Evolutionary conservation across 1,140 invertebrate genomes (phyloP).

Genomic region (Brachionus rotundiformis): DNA sequence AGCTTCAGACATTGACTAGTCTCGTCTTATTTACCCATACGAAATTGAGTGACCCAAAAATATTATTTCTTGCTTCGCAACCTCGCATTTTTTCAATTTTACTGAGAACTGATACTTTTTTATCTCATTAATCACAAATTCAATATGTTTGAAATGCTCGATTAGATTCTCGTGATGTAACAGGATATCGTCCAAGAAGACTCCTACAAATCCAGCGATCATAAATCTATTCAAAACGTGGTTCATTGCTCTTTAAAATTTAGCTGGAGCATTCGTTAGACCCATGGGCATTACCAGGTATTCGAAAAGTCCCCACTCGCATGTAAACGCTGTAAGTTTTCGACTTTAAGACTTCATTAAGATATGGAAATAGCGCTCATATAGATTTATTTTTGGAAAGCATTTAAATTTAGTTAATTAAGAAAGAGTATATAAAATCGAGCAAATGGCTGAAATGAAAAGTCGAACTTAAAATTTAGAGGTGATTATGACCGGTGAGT

Average conservation of each 20-base stretch:
- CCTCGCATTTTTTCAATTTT: neutral
- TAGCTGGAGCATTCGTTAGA: constrained; percentile 60
- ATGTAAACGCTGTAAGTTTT: neutral
- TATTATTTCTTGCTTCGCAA: neutral
- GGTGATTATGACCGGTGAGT: no score
- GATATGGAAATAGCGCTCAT: neutral
- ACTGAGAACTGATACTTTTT: neutral
- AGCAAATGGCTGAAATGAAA: no score
- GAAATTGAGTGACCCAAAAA: neutral
- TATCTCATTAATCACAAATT: neutral
- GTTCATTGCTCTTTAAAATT: constrained; percentile 59
- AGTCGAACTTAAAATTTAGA: no score
- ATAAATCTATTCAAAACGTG: constrained; percentile 37
- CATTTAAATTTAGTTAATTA: neutral
- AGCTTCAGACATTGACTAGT: neutral
- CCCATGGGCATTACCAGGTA: constrained; percentile 63
- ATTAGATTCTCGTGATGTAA: neutral
- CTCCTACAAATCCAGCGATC: neutral
- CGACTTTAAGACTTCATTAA: neutral
- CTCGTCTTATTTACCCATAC: neutral
- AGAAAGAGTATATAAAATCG: no score
- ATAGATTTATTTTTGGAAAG: neutral
- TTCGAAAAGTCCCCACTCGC: constrained; percentile 53
- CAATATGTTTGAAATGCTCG: neutral
- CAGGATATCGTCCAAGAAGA: neutral